A percentile compares a stretch with the other conserved stretches of the same genome.
phyloP scores from a whole-genome alignment of 2,113 vertebrate genomes.

The Lagenorhynchus albirostris region DNA sequence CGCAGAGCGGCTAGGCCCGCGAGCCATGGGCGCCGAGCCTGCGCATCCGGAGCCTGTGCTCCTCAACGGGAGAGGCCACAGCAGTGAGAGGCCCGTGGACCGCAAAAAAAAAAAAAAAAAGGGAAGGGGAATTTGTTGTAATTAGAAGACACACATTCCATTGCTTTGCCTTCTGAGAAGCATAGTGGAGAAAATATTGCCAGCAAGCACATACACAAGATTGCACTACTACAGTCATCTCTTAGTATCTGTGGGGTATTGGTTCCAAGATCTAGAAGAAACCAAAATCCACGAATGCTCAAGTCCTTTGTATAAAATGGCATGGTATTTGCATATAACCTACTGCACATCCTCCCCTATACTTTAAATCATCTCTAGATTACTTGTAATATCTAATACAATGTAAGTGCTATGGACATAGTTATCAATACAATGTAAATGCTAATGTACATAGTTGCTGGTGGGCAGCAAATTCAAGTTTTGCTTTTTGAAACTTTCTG shows the following conservation, averaged over 20 bases:
- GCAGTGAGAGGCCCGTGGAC: no score
- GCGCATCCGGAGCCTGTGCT: no score
- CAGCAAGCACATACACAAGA: background rate
- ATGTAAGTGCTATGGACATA: background rate
- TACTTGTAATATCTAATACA: background rate
- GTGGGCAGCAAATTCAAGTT: background rate
- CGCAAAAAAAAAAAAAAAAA: background rate
- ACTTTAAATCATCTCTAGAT: background rate
- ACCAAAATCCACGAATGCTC: background rate
- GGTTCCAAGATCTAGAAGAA: background rate
- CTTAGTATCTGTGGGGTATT: background rate
- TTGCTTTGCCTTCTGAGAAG: background rate
- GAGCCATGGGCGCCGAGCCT: no score
- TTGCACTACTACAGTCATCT: background rate
- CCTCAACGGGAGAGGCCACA: no score
- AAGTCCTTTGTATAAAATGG: background rate
- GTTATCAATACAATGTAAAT: background rate
- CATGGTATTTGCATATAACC: background rate
- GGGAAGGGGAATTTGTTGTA: background rate
- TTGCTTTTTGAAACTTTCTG: background rate
- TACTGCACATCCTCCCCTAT: background rate
- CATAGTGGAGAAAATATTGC: background rate
- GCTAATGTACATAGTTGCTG: background rate
- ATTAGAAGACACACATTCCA: background rate
- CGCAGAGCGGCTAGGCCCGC: no score